Conservation (phyloP, 2,888 invertebrate species). For the Zele albiditarsus region DNA sequence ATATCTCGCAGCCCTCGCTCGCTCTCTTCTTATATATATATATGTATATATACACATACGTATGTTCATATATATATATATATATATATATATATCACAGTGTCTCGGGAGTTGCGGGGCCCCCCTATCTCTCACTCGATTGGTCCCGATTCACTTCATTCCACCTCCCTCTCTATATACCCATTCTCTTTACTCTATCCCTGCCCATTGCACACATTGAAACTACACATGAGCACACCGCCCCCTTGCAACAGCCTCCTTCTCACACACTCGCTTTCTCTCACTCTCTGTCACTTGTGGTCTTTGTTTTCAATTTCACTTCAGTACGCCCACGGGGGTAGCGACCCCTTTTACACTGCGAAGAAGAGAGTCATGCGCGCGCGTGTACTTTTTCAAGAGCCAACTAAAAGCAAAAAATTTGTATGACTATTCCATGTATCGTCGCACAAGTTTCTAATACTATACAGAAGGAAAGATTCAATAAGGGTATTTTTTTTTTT, state of each 20-base stretch:
- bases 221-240: slow-evolving; percentile 12
- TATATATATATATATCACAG: slow-evolving; percentile 4
- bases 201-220: slow-evolving; percentile 1
- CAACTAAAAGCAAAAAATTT: neutral
- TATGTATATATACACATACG: slow-evolving; percentile 4
- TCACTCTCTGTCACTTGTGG: neutral
- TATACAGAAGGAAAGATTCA: too few relatives aligned
- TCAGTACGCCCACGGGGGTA: slow-evolving; percentile 43
- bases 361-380: slow-evolving; percentile 13
- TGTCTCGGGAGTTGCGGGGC: slow-evolving; percentile 11
- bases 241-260: slow-evolving; percentile 8
- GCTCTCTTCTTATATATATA: slow-evolving; percentile 24
- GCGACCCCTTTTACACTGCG: slow-evolving; percentile 17
- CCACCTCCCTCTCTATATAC: slow-evolving; percentile 29
- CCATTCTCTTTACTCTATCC: neutral
- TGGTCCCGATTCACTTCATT: slow-evolving; percentile 38
- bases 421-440: too few relatives aligned
- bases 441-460: too few relatives aligned
- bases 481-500: neutral
- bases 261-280: neutral
- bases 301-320: slow-evolving; percentile 25
- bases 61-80: neutral
- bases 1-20: slow-evolving; percentile 46
- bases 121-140: slow-evolving; percentile 42
- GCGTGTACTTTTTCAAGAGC: neutral